Evolutionary conservation across 2,797 vertebrate genomes (phyloP).

Genomic region (Tauraco hartlaubi): DNA sequence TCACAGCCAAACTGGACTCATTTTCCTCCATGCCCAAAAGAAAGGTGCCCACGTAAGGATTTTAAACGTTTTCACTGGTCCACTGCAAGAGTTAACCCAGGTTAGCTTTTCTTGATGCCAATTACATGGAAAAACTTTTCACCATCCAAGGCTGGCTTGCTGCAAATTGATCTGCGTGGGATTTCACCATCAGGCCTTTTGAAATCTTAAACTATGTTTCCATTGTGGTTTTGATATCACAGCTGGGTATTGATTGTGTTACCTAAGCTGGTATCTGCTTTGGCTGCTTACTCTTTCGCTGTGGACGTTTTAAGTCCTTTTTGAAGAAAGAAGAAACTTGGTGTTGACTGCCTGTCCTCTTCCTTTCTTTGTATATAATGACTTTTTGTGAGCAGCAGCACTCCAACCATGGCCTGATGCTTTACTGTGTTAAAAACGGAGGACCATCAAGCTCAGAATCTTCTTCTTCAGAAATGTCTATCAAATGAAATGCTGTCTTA

Average conservation of each 20-base stretch:
- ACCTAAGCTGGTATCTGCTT: background rate
- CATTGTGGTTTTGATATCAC: background rate
- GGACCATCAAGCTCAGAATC: background rate
- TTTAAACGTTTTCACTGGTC: background rate
- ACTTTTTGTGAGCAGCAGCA: background rate
- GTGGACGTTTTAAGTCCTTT: background rate
- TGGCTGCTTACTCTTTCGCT: background rate
- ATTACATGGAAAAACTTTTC: background rate
- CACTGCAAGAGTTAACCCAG: background rate
- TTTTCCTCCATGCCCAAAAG: background rate
- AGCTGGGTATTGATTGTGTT: background rate
- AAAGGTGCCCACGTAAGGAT: background rate
- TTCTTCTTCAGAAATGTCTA: background rate
- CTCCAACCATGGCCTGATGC: background rate
- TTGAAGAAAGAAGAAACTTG: background rate
- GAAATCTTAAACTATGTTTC: background rate
- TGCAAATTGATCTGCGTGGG: background rate
- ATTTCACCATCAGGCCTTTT: background rate
- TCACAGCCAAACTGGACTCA: background rate
- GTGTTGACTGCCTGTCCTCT: background rate
- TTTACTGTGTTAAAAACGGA: background rate
- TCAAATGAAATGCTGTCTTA: background rate
- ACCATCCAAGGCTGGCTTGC: background rate
- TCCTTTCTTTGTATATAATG: background rate
- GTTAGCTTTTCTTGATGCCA: background rate